These are phyloP conservation scores for Pseudanteris insignis DNA, from an alignment of 2,888 invertebrate genomes.

Conservation along the genomic window DNA sequence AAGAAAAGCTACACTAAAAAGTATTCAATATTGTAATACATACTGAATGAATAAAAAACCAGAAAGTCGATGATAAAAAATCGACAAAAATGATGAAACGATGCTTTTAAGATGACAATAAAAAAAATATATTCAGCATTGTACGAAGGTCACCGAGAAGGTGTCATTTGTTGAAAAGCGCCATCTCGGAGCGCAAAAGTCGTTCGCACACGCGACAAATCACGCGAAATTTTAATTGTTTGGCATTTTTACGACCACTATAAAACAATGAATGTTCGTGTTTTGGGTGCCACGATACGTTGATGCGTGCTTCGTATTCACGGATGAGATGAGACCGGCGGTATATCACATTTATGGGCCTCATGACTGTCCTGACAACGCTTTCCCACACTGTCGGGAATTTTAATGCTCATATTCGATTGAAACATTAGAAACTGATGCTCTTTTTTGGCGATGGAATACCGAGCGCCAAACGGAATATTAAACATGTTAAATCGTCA, in stretches of 20 bases:
- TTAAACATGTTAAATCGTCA: constrained; percentile 11
- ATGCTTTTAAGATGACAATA: too few relatives aligned
- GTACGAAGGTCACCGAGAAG: too few relatives aligned
- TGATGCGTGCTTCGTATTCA: constrained; percentile 44
- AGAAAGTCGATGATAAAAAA: neutral
- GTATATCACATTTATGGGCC: constrained; percentile 45
- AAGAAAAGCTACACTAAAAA: too few relatives aligned
- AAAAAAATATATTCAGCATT: too few relatives aligned
- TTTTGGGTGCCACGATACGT: constrained; percentile 46
- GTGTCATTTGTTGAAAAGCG: constrained; percentile 28
- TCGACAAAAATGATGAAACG: too few relatives aligned
- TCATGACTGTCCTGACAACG: constrained; percentile 34
- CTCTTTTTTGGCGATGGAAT: constrained; percentile 21
- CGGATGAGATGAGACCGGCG: constrained; percentile 20
- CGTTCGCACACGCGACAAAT: constrained; percentile 54
- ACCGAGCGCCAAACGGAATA: constrained; percentile 11
- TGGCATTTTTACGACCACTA: constrained; percentile 58
- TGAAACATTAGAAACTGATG: constrained; percentile 39
- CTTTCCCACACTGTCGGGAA: constrained; percentile 45
- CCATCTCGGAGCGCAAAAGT: constrained; percentile 2
- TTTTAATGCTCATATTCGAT: constrained; percentile 40
- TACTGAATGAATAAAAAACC: too few relatives aligned
- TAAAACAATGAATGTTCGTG: constrained; percentile 62
- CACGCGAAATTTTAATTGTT: constrained; percentile 57
- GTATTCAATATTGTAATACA: too few relatives aligned